These are phyloP conservation scores for Aethes cnicana DNA, from an alignment of 2,888 invertebrate species.

Conservation along the genomic window DNA sequence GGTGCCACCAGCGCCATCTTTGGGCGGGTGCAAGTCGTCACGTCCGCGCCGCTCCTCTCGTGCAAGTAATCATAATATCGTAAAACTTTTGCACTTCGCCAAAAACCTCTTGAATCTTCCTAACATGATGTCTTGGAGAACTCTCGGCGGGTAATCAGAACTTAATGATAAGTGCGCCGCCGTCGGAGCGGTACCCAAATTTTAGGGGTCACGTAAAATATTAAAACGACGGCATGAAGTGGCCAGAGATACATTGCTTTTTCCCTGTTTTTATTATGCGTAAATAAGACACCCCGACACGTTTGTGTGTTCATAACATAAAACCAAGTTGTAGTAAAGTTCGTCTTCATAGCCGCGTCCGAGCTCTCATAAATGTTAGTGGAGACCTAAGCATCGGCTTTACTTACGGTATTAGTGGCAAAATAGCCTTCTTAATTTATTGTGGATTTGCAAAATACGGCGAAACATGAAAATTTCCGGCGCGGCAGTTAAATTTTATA, in stretches of 20 bases:
- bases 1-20: slow-evolving; percentile 5
- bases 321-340: slow-evolving; percentile 71
- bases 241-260: slow-evolving; percentile 79
- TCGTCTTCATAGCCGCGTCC: slow-evolving; percentile 53
- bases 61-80: slow-evolving; percentile 79
- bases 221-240: slow-evolving; percentile 80
- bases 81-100: slow-evolving; percentile 80
- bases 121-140: slow-evolving; percentile 62
- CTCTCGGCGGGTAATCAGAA: slow-evolving; percentile 75
- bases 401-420: slow-evolving; percentile 37
- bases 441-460: not conserved
- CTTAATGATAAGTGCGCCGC: slow-evolving; percentile 79
- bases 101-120: slow-evolving; percentile 67
- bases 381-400: slow-evolving; percentile 52
- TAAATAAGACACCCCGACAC: slow-evolving; percentile 73
- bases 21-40: slow-evolving; percentile 44
- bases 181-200: slow-evolving; percentile 66
- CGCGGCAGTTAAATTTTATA: slow-evolving; percentile 2
- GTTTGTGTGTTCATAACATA: slow-evolving; percentile 75
- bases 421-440: slow-evolving; percentile 25
- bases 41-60: slow-evolving; percentile 59
- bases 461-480: not conserved
- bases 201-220: slow-evolving; percentile 82
- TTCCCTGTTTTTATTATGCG: slow-evolving; percentile 81
- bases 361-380: slow-evolving; percentile 67